These are phyloP conservation scores for Zaprionus vittiger DNA, from an alignment of 1,140 invertebrate genomes.

Conservation along the genomic window DNA sequence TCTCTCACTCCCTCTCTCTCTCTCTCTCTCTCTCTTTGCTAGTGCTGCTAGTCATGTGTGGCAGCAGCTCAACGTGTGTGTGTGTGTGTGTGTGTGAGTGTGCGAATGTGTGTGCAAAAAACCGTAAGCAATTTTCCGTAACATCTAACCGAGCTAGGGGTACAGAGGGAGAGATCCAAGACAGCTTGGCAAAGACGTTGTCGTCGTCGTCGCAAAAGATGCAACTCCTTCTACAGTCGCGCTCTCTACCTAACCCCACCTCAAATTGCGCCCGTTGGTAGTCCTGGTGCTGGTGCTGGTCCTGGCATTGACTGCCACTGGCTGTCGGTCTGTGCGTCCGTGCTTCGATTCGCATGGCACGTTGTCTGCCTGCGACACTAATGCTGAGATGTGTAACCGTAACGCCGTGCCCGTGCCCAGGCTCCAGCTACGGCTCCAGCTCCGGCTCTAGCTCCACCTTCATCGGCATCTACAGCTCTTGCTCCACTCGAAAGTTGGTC, in stretches of 20 bases:
- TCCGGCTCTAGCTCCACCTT: background rate
- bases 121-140: slow-evolving; percentile 83
- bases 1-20: background rate
- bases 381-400: slow-evolving; percentile 74
- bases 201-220: slow-evolving; percentile 52
- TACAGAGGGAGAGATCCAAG: slow-evolving; percentile 49
- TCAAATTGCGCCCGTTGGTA: slow-evolving; percentile 4
- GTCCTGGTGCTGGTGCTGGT: slow-evolving; percentile 1
- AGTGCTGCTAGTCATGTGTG: slow-evolving; percentile 67
- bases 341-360: slow-evolving; percentile 75
- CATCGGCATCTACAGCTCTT: background rate
- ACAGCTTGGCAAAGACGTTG: slow-evolving; percentile 60
- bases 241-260: slow-evolving; percentile 18
- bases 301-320: slow-evolving; percentile 65
- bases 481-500: slow-evolving; percentile 33
- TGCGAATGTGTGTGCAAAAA: slow-evolving; percentile 71
- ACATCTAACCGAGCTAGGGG: slow-evolving; percentile 69
- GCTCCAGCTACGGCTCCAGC: background rate
- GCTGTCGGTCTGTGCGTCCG: slow-evolving; percentile 29
- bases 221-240: slow-evolving; percentile 42
- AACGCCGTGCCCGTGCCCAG: slow-evolving; percentile 6
- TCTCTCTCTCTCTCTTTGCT: background rate
- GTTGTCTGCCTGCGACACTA: slow-evolving; percentile 76
- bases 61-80: slow-evolving; percentile 40
- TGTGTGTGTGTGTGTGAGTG: slow-evolving; percentile 32